These are phyloP conservation scores for Cremastobaeus sp. DNA, from an alignment of 2,888 invertebrate species.

Conservation along the genomic window DNA sequence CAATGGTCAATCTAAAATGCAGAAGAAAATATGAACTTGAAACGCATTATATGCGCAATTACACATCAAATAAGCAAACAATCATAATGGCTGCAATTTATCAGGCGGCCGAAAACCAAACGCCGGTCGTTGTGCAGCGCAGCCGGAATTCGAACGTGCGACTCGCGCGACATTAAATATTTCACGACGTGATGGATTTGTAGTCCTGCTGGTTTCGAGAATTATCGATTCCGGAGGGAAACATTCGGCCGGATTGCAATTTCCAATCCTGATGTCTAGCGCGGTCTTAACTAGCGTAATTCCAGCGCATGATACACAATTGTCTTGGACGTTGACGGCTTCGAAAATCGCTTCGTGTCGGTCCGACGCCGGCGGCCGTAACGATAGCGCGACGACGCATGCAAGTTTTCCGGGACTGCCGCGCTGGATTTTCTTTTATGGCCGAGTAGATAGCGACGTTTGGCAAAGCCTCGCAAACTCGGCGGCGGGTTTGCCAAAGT, in stretches of 20 bases:
- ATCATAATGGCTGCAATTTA: slow-evolving; percentile 39
- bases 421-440: slow-evolving; percentile 11
- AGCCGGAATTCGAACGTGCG: slow-evolving; percentile 44
- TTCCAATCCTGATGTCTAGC: slow-evolving; percentile 53
- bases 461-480: too few relatives aligned
- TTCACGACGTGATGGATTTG: slow-evolving; percentile 59
- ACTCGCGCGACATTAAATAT: slow-evolving; percentile 57
- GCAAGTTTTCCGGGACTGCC: too few relatives aligned
- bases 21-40: too few relatives aligned
- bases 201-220: slow-evolving; percentile 52
- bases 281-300: slow-evolving; percentile 51
- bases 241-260: slow-evolving; percentile 55
- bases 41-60: too few relatives aligned
- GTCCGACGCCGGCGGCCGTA: not conserved
- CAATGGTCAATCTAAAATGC: too few relatives aligned
- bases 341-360: slow-evolving; percentile 38
- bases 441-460: not conserved
- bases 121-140: slow-evolving; percentile 18
- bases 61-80: slow-evolving; percentile 2
- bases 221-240: slow-evolving; percentile 56
- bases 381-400: too few relatives aligned
- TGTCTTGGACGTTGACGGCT: slow-evolving; percentile 39
- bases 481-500: slow-evolving; percentile 17
- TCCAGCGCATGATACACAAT: slow-evolving; percentile 39
- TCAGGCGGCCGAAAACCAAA: slow-evolving; percentile 35